Evolutionary conservation across 2,888 invertebrate species (phyloP).

Genomic region (Cryptops parisi): DNA sequence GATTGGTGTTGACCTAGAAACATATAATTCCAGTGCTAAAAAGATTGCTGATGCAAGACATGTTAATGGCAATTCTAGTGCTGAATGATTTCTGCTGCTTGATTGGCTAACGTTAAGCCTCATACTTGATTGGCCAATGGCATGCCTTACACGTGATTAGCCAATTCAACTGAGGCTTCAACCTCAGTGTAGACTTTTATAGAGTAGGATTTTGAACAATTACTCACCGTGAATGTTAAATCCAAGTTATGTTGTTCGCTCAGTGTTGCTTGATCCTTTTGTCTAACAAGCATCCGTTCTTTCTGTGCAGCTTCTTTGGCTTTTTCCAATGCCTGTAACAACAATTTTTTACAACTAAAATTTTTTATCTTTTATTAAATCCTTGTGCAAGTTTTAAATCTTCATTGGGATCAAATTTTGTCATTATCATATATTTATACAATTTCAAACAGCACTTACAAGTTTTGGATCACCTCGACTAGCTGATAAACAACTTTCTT

Average conservation of each 20-base stretch:
- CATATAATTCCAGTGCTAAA: too few relatives aligned
- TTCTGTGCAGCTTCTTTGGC: slow-evolving; percentile 93
- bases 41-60: too few relatives aligned
- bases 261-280: slow-evolving; percentile 80
- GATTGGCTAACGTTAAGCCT: too few relatives aligned
- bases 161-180: background rate
- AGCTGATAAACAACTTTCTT: slow-evolving; percentile 68
- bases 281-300: slow-evolving; percentile 72
- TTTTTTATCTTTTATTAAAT: too few relatives aligned
- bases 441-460: slow-evolving; percentile 24
- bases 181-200: too few relatives aligned
- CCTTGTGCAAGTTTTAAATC: slow-evolving; percentile 3
- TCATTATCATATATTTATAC: slow-evolving; percentile 13
- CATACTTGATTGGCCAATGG: too few relatives aligned
- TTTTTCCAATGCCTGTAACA: slow-evolving; percentile 54
- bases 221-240: slow-evolving; percentile 72
- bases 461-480: slow-evolving; percentile 45
- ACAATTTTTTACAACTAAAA: too few relatives aligned
- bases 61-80: too few relatives aligned
- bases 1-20: too few relatives aligned
- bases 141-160: too few relatives aligned
- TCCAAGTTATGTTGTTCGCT: slow-evolving; percentile 88
- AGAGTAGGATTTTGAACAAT: slow-evolving; percentile 2
- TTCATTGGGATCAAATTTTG: slow-evolving; percentile 18
- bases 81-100: too few relatives aligned